These are phyloP conservation scores for Hypomesus transpacificus DNA, from an alignment of 2,113 vertebrate genomes.

Conservation along the genomic window DNA sequence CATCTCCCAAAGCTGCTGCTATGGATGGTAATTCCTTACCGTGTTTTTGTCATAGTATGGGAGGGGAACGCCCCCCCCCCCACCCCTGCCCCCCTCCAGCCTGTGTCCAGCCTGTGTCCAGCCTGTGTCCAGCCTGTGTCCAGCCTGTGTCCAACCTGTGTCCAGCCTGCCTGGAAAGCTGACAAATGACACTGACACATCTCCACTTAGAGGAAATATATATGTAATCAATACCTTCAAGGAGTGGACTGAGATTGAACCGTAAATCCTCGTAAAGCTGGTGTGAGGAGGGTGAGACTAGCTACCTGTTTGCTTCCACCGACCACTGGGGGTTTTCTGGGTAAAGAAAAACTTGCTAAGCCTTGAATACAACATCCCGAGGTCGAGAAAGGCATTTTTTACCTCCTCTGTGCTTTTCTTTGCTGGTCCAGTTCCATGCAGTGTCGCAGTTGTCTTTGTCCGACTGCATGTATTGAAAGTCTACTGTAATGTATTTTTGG, in stretches of 20 bases:
- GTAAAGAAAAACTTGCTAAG: background rate
- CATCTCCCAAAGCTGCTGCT: no score
- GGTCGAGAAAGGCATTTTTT: background rate
- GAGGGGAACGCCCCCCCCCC: no score
- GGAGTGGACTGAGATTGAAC: constrained; percentile 16
- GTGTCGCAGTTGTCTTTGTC: no score
- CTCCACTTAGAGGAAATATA: constrained; percentile 37
- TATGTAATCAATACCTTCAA: constrained; percentile 40
- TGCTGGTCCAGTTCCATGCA: background rate
- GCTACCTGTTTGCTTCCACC: background rate
- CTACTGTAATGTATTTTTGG: no score
- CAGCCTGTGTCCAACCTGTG: no score
- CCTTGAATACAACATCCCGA: background rate
- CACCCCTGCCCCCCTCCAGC: no score
- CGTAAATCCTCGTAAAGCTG: constrained; percentile 25
- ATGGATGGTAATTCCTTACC: no score
- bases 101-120: no score
- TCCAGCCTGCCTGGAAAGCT: constrained; percentile 26
- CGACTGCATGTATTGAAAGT: no score
- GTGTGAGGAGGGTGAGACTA: background rate
- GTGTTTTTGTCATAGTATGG: no score
- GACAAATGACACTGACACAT: constrained; percentile 41
- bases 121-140: no score
- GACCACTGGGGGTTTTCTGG: background rate
- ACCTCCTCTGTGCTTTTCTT: background rate